phyloP scores from a whole-genome alignment of 2,797 vertebrate genomes.

The Artibeus lituratus region DNA sequence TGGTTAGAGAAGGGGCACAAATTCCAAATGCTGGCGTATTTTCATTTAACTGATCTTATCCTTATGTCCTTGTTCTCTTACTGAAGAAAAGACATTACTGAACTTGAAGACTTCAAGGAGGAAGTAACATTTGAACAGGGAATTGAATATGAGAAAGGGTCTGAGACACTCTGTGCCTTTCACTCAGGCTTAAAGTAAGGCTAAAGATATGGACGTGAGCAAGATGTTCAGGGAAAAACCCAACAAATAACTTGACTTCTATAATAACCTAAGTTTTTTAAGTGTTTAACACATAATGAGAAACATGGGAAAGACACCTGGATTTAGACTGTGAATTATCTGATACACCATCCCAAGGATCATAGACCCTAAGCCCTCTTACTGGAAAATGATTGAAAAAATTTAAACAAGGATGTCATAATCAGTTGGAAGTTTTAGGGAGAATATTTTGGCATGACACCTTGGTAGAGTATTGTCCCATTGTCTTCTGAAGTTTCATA shows the following conservation, averaged over 20 bases:
- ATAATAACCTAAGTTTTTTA: not conserved
- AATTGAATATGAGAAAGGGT: not conserved
- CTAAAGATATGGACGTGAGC: not conserved
- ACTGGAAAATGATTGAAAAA: not conserved
- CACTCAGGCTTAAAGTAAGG: not conserved
- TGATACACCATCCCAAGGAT: not conserved
- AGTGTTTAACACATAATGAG: not conserved
- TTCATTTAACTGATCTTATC: not conserved
- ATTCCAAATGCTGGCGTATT: not conserved
- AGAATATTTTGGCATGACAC: not conserved
- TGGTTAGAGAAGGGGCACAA: not conserved
- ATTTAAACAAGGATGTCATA: not conserved
- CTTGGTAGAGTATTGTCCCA: not conserved
- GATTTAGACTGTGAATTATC: not conserved
- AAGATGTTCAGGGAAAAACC: not conserved
- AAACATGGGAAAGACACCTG: not conserved
- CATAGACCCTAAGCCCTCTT: not conserved
- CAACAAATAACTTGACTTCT: not conserved
- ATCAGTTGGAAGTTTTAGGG: not conserved
- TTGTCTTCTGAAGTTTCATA: not conserved
- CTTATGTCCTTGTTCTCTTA: not conserved
- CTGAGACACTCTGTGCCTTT: not conserved
- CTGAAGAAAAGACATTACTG: not conserved
- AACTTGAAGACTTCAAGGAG: not conserved
- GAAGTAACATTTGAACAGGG: not conserved